A percentile compares a stretch with the other conserved stretches of the same genome.
These are phyloP conservation scores for Horisme vitalbata DNA, from an alignment of 2,888 invertebrate species.

Conservation along the genomic window DNA sequence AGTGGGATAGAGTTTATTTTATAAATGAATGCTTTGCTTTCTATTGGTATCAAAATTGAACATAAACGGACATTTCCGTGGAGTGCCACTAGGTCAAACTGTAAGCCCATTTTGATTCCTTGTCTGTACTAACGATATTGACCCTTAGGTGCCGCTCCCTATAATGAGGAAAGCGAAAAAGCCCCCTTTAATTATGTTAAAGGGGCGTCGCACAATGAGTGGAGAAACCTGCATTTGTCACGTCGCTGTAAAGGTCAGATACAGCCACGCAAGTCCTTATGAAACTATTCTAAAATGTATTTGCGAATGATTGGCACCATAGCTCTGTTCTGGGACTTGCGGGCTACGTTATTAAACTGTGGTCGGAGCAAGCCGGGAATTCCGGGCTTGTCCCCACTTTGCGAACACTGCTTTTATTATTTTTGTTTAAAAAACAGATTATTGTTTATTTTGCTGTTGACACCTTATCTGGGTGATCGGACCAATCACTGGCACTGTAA, in stretches of 20 bases:
- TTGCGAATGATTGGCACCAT: constrained; percentile 5
- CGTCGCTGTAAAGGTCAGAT: constrained; percentile 28
- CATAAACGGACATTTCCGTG: neutral
- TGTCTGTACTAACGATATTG: constrained; percentile 16
- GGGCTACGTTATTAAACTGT: neutral
- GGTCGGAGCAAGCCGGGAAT: neutral
- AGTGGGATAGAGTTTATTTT: too few species aligned
- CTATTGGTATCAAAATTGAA: neutral
- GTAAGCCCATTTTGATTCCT: constrained; percentile 2
- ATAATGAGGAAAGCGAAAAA: constrained; percentile 12
- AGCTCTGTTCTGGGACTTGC: constrained; percentile 12
- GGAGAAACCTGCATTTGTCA: constrained; percentile 22
- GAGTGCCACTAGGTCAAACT: neutral
- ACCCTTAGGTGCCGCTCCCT: constrained; percentile 24
- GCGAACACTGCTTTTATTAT: constrained; percentile 1
- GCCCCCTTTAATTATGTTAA: constrained; percentile 18
- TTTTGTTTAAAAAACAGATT: constrained; percentile 1
- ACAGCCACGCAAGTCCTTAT: constrained; percentile 24
- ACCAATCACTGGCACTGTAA: constrained; percentile 15
- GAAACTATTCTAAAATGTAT: constrained; percentile 6
- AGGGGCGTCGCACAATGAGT: constrained; percentile 18
- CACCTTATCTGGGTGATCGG: constrained; percentile 5
- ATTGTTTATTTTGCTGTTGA: constrained; percentile 10
- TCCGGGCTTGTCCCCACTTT: constrained; percentile 1
- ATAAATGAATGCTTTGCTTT: neutral